Base-by-base conservation (phyloP, 2,888 invertebrate genomes). In the Lycophotia porphyrea region DNA sequence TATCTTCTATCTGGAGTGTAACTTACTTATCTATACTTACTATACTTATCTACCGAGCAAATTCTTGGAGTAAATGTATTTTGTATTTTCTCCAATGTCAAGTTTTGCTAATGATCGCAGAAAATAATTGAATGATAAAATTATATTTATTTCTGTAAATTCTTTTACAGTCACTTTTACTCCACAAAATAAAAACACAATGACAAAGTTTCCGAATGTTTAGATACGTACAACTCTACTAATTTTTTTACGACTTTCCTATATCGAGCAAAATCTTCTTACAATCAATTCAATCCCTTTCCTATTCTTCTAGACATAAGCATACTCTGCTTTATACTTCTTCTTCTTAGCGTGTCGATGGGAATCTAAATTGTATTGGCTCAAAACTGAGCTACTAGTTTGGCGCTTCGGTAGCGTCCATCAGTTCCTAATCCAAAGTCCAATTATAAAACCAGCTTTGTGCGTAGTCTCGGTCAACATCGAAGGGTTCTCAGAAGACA, bases 1-100 rank as follows among this genome's bases (percentile, higher is more conserved):
- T 71, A 71, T 67, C 67, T 67, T 42, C 31, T 8, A 42, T n/a
- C 34, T 71, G 21, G n/a, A 70, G 60, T 70, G 60, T 42, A 68
- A 55, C 27, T 69, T 31, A 58, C n/a, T n/a, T n/a, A n/a, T n/a
- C n/a, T n/a, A n/a, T n/a, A n/a, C n/a, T n/a, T n/a, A n/a, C n/a
- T n/a, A n/a, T n/a, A n/a, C n/a, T 69, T 70, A 34, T 44, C 24
- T 44, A 42, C 21, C 2, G 36, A 66, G 15, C 5, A 47, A 39
- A 24, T 66, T 44, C n/a, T 55, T 24, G 9, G 5, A 36, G 27
- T 3, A 27, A 27, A 64, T 67, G 8, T 44, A 58, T 58, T 58
- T 61, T 13, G 11, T 36, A 61, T 61, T 61, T 61, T 36, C 5
- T 36, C 8, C 11, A 27, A 21, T 27, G 36, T 18, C 18, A 18